Evolutionary conservation across 2,888 invertebrate genomes (phyloP).

Genomic region (Rhodophaea formosa): DNA sequence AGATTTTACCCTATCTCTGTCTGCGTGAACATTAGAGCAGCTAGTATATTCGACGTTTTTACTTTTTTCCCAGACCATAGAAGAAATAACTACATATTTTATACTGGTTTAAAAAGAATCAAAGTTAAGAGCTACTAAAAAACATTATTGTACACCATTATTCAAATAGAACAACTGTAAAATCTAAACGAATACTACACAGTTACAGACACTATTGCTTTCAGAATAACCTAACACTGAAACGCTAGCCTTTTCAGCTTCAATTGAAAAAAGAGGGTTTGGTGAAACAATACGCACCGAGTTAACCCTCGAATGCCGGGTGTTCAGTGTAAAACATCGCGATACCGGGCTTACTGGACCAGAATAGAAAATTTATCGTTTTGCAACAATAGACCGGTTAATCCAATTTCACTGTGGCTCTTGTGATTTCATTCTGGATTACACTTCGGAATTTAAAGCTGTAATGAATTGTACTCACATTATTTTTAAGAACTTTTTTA

Average conservation of each 20-base stretch:
- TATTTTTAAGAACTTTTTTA: background rate
- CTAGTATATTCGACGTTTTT: no score
- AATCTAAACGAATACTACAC: background rate
- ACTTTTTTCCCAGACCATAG: no score
- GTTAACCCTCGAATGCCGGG: slow-evolving; percentile 27
- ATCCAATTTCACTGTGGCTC: slow-evolving; percentile 54
- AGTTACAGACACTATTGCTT: background rate
- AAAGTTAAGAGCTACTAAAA: no score
- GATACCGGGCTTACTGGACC: slow-evolving; percentile 50
- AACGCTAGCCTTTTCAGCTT: slow-evolving; percentile 21
- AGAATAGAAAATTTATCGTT: slow-evolving; percentile 69
- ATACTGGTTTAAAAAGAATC: slow-evolving; percentile 24
- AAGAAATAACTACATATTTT: no score
- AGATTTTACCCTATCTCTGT: no score
- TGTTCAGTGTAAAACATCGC: slow-evolving; percentile 46
- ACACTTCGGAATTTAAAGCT: slow-evolving; percentile 33
- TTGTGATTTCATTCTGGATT: slow-evolving; percentile 58
- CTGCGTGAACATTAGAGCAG: no score
- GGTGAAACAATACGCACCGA: slow-evolving; percentile 30
- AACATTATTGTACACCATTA: no score
- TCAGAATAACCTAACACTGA: background rate
- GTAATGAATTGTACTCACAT: background rate
- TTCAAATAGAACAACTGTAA: background rate
- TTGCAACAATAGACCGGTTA: slow-evolving; percentile 62
- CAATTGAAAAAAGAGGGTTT: slow-evolving; percentile 24